A percentile compares a stretch with the other conserved stretches of the same genome.
Evolutionary conservation across 2,113 vertebrate species (phyloP).

Genomic region (Campylomormyrus numenius): DNA sequence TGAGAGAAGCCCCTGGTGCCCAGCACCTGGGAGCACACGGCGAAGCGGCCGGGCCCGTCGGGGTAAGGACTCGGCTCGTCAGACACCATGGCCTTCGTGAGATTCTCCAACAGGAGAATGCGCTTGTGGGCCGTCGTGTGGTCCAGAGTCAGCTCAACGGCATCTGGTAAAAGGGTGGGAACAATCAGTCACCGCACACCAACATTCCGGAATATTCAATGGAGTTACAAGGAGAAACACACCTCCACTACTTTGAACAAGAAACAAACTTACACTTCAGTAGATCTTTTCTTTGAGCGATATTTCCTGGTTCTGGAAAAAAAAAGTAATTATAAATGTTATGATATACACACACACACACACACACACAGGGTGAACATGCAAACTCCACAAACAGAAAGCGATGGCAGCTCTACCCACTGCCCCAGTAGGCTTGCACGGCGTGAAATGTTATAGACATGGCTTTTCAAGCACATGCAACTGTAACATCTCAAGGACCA

Average conservation of each 20-base stretch:
- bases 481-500: too few species aligned
- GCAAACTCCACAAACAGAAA: too few species aligned
- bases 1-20: conserved; percentile 68
- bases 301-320: too few species aligned
- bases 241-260: background rate
- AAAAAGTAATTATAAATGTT: too few species aligned
- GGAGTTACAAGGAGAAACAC: background rate
- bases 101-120: background rate
- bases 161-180: background rate
- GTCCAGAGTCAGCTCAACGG: background rate
- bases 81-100: background rate
- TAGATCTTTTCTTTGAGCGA: too few species aligned
- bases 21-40: conserved; percentile 63
- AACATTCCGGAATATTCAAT: background rate
- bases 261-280: background rate
- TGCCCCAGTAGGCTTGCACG: too few species aligned
- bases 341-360: too few species aligned
- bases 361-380: too few species aligned
- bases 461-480: too few species aligned
- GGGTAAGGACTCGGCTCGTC: background rate
- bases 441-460: too few species aligned
- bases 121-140: background rate
- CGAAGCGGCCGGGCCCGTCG: background rate
- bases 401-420: too few species aligned
- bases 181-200: background rate